Base-by-base conservation (phyloP, 1,140 invertebrate species). In the Philopotamus ludificatus region DNA sequence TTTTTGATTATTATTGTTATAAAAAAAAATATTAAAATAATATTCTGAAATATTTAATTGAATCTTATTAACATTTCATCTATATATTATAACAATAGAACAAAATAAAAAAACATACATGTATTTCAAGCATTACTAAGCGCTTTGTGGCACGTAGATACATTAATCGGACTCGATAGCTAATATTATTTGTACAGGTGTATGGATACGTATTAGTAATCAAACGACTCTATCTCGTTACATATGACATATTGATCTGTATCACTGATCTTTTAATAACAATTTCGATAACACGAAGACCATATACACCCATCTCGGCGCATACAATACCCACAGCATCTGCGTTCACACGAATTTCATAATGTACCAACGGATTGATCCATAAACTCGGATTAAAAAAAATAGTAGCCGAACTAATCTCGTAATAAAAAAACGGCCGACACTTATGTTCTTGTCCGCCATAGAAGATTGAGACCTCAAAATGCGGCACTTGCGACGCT, bases 301-400 rank as follows among this genome's bases (percentile, higher is more conserved):
- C 53, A 57, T 57, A 57, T 41, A 10, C 25, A 57, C 41, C 25
- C 7, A 57, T 57, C 53, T 57, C 28, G 41, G 1, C 26, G 21
- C 28, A 25, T 7, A 51, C 18, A n/a, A n/a, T n/a, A n/a, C n/a
- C n/a, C n/a, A n/a, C n/a, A n/a, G n/a, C 49, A 25, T 57, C 53
- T 28, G 9, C 26, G 51, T 54, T 54, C 51, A 57, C 53, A 57
- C 53, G 53, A 57, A 15, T 26, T 53, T 53, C 50, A 53, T 23
- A n/a, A 8, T 53, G 23, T 22, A 26, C 28, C 28, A 4, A 34
- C 28, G 28, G 12, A 34, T 34, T 34, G 28, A 34, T 9, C 8
- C 10, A 47, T 47, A 15, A 20, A 15, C 44, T 16, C 18, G 7
- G 18, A 8, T 47, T 16, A 4, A 8, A 9, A 4, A 15, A 9